Percentiles rank a stretch among this genome's conserved stretches.
These are phyloP conservation scores for Poecilia wingei DNA, from an alignment of 2,797 vertebrate genomes.

Conservation along the genomic window DNA sequence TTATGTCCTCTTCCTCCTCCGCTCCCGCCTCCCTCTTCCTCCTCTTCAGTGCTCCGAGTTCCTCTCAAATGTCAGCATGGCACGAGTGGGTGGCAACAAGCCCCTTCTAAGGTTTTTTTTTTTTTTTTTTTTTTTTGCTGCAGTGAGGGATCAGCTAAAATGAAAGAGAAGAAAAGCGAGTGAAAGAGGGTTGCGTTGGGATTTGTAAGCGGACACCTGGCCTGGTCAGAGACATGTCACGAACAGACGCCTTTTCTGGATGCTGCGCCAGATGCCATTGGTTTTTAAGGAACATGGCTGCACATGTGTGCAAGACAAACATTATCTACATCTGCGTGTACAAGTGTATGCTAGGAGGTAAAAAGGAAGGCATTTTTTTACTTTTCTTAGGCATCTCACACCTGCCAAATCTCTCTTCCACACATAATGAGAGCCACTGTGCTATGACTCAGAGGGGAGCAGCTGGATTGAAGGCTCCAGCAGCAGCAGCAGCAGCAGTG, in stretches of 20 bases:
- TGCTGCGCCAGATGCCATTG: constrained; percentile 21
- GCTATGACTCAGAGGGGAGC: constrained; percentile 80
- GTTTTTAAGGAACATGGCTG: background rate
- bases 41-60: constrained; percentile 62
- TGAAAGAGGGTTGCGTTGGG: constrained; percentile 35
- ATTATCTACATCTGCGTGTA: constrained; percentile 11
- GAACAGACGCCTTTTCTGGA: constrained; percentile 37
- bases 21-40: constrained; percentile 54
- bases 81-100: constrained; percentile 75
- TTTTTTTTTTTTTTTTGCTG: constrained; percentile 27
- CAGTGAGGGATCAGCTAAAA: constrained; percentile 62
- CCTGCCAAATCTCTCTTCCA: constrained; percentile 44
- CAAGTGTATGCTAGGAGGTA: constrained; percentile 6
- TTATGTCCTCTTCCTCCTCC: constrained; percentile 54
- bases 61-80: constrained; percentile 74
- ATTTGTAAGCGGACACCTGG: constrained; percentile 46
- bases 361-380: background rate
- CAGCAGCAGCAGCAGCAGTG: constrained; percentile 45
- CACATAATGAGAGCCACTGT: constrained; percentile 47
- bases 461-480: constrained; percentile 77
- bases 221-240: constrained; percentile 38
- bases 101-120: constrained; percentile 44
- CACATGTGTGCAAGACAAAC: background rate
- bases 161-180: constrained; percentile 22
- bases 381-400: constrained; percentile 19